phyloP scores from a whole-genome alignment of 2,888 invertebrate genomes.

The Dynastes hyllus region DNA sequence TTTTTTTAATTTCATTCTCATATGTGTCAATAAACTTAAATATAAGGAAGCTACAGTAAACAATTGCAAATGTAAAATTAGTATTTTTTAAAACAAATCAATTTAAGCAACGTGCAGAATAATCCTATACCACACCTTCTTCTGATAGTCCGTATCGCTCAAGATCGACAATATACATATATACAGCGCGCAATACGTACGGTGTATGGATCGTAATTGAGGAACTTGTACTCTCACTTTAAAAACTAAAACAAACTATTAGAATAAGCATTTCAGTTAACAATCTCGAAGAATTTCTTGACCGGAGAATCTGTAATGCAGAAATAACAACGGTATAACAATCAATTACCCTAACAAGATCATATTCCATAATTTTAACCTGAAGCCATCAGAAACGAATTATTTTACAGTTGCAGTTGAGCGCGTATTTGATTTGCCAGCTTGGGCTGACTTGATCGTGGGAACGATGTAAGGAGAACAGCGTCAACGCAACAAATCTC shows the following conservation, averaged over 20 bases:
- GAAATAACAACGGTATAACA: conserved; percentile 25
- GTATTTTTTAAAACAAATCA: too few species aligned
- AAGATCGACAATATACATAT: neutral
- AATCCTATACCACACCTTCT: neutral
- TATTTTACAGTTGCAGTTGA: conserved; percentile 44
- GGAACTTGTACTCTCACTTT: conserved; percentile 38
- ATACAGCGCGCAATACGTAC: neutral
- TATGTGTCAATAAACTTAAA: too few species aligned
- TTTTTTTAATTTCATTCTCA: too few species aligned
- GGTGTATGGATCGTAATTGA: conserved; percentile 7
- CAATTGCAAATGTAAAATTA: too few species aligned
- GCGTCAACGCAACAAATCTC: conserved; percentile 23
- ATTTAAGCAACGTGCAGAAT: neutral
- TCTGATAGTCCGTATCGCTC: neutral
- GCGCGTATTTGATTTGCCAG: conserved; percentile 30
- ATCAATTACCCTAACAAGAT: conserved; percentile 45
- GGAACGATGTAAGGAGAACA: conserved; percentile 26
- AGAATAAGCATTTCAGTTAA: conserved; percentile 34
- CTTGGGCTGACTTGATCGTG: conserved; percentile 33
- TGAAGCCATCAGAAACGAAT: conserved; percentile 30
- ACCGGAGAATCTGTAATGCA: conserved; percentile 8
- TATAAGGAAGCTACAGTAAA: too few species aligned
- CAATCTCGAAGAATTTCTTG: conserved; percentile 19
- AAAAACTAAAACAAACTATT: too few species aligned
- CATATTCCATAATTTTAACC: conserved; percentile 40